These are phyloP conservation scores for Batillaria attramentaria DNA, from an alignment of 1,140 invertebrate genomes.

Conservation along the genomic window DNA sequence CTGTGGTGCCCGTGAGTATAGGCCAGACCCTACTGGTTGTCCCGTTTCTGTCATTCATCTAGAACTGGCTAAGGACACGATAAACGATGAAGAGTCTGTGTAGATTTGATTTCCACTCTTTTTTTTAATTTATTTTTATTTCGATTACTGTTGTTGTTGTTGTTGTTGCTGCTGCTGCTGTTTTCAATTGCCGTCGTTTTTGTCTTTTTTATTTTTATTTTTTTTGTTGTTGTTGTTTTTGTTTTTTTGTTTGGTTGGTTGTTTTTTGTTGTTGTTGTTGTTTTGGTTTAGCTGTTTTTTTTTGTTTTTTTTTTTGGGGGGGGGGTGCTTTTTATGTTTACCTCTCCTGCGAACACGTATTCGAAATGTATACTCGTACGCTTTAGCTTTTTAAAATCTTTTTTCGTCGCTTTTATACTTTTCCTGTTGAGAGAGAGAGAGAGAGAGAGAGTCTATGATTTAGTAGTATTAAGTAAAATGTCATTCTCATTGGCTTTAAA, in stretches of 20 bases:
- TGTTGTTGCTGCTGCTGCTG: background rate
- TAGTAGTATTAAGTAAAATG: no score
- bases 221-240: background rate
- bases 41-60: background rate
- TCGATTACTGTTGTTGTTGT: background rate
- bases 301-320: background rate
- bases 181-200: background rate
- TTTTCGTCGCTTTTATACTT: no score
- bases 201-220: background rate
- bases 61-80: background rate
- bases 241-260: background rate
- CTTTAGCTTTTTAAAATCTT: no score
- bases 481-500: no score
- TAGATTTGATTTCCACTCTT: background rate
- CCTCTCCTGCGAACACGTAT: no score
- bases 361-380: no score
- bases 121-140: background rate
- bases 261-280: background rate
- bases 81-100: background rate
- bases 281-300: background rate
- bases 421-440: no score
- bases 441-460: no score
- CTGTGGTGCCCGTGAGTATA: constrained; percentile 22
- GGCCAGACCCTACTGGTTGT: background rate
- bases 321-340: background rate